These are phyloP conservation scores for Osmerus eperlanus DNA, from an alignment of 2,113 vertebrate genomes.

Conservation along the genomic window DNA sequence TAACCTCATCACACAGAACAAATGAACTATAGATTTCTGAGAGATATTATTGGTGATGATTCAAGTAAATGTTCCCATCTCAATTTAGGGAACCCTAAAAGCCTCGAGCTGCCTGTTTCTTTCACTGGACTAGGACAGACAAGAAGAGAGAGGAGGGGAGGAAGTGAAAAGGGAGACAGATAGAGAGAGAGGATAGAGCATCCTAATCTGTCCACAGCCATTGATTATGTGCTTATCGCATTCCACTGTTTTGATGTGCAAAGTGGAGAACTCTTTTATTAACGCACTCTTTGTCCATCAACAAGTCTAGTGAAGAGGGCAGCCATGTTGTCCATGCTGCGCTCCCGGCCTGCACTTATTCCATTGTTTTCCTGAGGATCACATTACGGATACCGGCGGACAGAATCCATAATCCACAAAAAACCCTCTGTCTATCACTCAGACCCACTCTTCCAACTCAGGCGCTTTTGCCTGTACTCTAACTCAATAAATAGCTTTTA, in stretches of 20 bases:
- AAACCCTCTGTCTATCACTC: conserved; percentile 70
- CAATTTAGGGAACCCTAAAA: no score
- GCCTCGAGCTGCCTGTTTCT: no score
- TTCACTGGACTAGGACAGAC: no score
- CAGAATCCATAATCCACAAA: conserved; percentile 69
- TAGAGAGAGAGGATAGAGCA: conserved; percentile 32
- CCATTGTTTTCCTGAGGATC: conserved; percentile 63
- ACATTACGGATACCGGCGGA: conserved; percentile 58
- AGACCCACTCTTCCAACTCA: conserved; percentile 44
- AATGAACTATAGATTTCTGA: background rate
- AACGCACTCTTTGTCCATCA: conserved; percentile 75
- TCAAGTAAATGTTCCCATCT: no score
- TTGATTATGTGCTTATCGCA: conserved; percentile 67
- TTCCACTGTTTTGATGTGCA: conserved; percentile 70
- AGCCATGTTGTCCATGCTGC: conserved; percentile 44
- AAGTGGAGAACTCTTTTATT: conserved; percentile 76
- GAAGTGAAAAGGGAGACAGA: background rate
- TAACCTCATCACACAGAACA: conserved; percentile 5
- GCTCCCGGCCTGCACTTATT: conserved; percentile 62
- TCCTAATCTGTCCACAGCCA: conserved; percentile 59
- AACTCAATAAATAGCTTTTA: conserved; percentile 80
- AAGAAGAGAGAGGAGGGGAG: conserved; percentile 7
- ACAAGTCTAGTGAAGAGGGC: conserved; percentile 47
- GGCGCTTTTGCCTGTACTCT: conserved; percentile 66
- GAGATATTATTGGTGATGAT: no score